phyloP scores from a whole-genome alignment of 1,140 invertebrate species.

The Conus betulinus region DNA sequence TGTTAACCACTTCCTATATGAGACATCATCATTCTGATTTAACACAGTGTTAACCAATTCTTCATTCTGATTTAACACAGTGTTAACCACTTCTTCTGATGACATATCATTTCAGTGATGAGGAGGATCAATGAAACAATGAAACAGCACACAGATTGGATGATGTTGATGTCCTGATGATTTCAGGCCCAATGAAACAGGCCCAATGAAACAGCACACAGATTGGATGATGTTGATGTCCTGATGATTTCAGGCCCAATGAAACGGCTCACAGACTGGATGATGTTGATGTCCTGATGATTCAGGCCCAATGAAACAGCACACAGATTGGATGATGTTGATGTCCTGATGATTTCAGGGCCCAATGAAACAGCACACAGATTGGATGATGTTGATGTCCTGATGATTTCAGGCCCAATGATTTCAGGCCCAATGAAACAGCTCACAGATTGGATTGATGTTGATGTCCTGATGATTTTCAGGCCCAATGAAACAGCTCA shows the following conservation, averaged over 20 bases:
- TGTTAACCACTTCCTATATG: too few relatives aligned
- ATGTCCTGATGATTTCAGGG: conserved; percentile 49
- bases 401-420: conserved; percentile 50
- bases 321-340: conserved; percentile 76
- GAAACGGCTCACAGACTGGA: too few relatives aligned
- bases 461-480: conserved; percentile 27
- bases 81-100: too few relatives aligned
- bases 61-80: too few relatives aligned
- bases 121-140: background rate
- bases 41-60: too few relatives aligned
- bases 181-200: conserved; percentile 73
- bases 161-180: conserved; percentile 16
- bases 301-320: conserved; percentile 78
- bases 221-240: conserved; percentile 65
- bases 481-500: conserved; percentile 79
- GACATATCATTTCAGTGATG: too few relatives aligned
- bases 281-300: too few relatives aligned
- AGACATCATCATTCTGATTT: too few relatives aligned
- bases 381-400: conserved; percentile 15
- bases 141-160: conserved; percentile 80
- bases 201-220: conserved; percentile 75
- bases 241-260: conserved; percentile 41
- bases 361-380: conserved; percentile 80
- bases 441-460: conserved; percentile 80
- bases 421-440: conserved; percentile 62